phyloP scores from a whole-genome alignment of 1,140 invertebrate species.

The Danaus melanippus region DNA sequence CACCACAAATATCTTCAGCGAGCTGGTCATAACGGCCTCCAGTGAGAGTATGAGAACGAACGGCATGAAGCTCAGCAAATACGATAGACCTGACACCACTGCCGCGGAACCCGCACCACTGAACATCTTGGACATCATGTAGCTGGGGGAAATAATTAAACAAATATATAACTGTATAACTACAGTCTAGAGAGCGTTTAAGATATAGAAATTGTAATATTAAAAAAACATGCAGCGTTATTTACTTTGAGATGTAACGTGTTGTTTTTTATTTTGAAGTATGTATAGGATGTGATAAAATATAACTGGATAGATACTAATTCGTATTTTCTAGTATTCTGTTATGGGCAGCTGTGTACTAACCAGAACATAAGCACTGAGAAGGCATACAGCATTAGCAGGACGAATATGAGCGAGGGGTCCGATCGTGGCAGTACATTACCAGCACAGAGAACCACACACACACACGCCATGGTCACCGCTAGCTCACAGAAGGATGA shows the following conservation, averaged over 20 bases:
- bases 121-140: constrained; percentile 79
- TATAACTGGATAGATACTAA: too few relatives aligned
- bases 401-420: constrained; percentile 69
- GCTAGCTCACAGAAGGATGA: constrained; percentile 71
- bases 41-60: constrained; percentile 77
- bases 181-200: too few relatives aligned
- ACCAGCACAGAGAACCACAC: constrained; percentile 70
- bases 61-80: constrained; percentile 77
- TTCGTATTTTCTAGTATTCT: too few relatives aligned
- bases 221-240: background rate
- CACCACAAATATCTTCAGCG: constrained; percentile 74
- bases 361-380: constrained; percentile 77
- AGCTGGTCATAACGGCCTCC: constrained; percentile 72
- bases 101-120: constrained; percentile 76
- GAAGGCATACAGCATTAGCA: constrained; percentile 73
- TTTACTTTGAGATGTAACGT: too few relatives aligned
- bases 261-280: too few relatives aligned
- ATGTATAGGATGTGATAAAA: too few relatives aligned
- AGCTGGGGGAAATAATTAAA: constrained; percentile 51
- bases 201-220: background rate
- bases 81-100: constrained; percentile 74
- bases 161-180: background rate
- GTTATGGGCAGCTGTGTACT: constrained; percentile 17
- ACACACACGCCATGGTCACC: constrained; percentile 67
- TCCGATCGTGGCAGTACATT: constrained; percentile 73